phyloP scores from a whole-genome alignment of 2,888 invertebrate genomes.

The Lymantria monacha region DNA sequence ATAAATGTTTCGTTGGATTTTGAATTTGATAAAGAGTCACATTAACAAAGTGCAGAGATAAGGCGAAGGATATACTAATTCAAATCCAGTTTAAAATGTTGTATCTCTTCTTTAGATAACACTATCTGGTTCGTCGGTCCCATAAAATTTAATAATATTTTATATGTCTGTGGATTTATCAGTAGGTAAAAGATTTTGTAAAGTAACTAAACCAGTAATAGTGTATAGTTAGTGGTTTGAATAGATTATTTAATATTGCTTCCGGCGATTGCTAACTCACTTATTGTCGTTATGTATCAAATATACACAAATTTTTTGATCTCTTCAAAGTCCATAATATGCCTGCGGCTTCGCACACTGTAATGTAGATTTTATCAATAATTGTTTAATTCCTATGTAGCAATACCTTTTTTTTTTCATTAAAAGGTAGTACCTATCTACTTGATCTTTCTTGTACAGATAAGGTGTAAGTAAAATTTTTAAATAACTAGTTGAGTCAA shows the following conservation, averaged over 20 bases:
- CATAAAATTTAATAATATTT: constrained; percentile 44
- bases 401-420: no score
- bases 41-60: constrained; percentile 65
- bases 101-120: constrained; percentile 56
- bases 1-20: constrained; percentile 54
- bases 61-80: constrained; percentile 65
- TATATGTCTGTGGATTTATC: constrained; percentile 32
- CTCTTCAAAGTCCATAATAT: no score
- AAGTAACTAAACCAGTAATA: background rate
- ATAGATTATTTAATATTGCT: background rate
- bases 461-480: no score
- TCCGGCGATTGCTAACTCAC: background rate
- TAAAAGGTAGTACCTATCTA: no score
- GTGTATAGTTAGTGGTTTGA: background rate
- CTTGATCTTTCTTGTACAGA: no score
- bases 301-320: no score
- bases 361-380: no score
- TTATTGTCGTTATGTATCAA: background rate
- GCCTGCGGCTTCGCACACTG: no score
- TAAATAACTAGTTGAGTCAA: no score
- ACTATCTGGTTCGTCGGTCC: constrained; percentile 48
- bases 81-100: constrained; percentile 53
- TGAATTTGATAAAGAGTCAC: constrained; percentile 62
- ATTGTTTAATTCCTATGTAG: no score
- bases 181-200: constrained; percentile 9